A percentile compares a stretch with the other conserved stretches of the same genome.
phyloP scores from a whole-genome alignment of 2,113 vertebrate genomes.

The Cyanistes caeruleus region DNA sequence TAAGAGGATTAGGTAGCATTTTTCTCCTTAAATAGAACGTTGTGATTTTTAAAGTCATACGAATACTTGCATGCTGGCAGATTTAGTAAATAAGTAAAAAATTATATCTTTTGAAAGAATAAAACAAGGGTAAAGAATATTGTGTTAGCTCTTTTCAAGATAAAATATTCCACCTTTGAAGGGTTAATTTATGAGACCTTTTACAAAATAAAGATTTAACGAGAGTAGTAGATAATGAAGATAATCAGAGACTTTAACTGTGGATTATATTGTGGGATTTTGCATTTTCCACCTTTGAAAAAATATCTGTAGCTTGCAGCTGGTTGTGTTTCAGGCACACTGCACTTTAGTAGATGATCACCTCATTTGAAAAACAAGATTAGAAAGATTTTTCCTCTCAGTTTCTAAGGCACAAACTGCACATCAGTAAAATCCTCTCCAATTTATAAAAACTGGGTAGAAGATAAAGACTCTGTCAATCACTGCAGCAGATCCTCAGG shows the following conservation, averaged over 20 bases:
- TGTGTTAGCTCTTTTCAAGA: background rate
- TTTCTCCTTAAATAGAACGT: background rate
- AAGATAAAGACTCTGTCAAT: conserved; percentile 16
- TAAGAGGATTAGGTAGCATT: conserved; percentile 6
- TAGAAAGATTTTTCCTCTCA: background rate
- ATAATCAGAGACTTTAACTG: background rate
- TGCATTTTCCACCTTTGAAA: background rate
- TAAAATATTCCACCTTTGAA: background rate
- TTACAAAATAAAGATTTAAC: background rate
- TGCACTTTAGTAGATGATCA: background rate
- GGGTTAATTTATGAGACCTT: background rate
- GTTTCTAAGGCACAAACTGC: conserved; percentile 6
- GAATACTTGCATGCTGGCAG: background rate
- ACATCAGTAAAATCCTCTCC: conserved; percentile 3
- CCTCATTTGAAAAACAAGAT: conserved; percentile 13
- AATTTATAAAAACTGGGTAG: background rate
- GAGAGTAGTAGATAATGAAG: background rate
- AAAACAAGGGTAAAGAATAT: background rate
- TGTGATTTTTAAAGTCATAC: background rate
- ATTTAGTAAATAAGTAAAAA: background rate
- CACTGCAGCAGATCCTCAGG: background rate
- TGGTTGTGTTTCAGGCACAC: background rate
- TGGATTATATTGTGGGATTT: background rate
- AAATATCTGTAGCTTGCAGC: background rate
- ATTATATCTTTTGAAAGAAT: background rate